Evolutionary conservation across 2,888 invertebrate genomes (phyloP).

Genomic region (Clistopyga incitator): DNA sequence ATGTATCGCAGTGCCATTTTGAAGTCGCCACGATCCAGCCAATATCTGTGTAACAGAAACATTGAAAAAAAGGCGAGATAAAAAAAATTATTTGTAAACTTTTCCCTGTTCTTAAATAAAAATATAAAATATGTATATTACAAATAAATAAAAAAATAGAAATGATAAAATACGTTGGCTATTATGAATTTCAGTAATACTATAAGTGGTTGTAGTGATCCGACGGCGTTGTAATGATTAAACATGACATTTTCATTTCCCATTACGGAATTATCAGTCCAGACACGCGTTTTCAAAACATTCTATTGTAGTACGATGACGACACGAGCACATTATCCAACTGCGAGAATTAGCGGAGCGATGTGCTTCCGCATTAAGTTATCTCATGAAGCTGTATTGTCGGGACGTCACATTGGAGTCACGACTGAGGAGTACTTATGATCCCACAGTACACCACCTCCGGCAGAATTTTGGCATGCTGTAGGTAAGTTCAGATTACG

Average conservation of each 20-base stretch:
- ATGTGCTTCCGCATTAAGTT: neutral
- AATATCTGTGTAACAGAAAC: slow-evolving; percentile 87
- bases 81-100: neutral
- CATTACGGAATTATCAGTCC: too few species aligned
- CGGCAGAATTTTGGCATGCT: neutral
- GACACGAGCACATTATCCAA: neutral
- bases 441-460: neutral
- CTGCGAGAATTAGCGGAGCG: neutral
- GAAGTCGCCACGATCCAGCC: slow-evolving; percentile 95
- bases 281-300: neutral
- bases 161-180: too few species aligned
- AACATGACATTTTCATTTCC: too few species aligned
- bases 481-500: neutral
- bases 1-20: slow-evolving; percentile 94
- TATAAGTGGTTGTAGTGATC: too few species aligned
- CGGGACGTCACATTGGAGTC: neutral
- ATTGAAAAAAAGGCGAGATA: neutral
- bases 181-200: neutral
- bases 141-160: too few species aligned
- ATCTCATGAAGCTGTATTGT: neutral
- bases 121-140: too few species aligned
- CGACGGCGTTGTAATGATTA: too few species aligned
- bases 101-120: too few species aligned
- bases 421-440: neutral
- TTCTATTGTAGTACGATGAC: neutral